phyloP scores from a whole-genome alignment of 2,888 invertebrate genomes.

The Papilio demoleus region DNA sequence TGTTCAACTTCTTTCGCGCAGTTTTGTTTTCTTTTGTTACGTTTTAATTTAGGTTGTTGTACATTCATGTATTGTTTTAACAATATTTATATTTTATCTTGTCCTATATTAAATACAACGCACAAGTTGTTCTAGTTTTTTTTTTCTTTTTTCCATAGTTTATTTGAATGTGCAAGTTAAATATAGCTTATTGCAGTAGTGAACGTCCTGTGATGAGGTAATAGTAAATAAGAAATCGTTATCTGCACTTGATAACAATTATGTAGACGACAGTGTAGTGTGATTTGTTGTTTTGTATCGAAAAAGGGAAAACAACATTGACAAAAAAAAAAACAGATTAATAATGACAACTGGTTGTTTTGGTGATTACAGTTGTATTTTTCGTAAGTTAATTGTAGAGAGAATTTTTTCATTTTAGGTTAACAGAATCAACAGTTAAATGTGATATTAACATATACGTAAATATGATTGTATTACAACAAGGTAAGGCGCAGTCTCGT shows the following conservation, averaged over 20 bases:
- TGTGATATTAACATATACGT: neutral
- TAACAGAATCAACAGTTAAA: neutral
- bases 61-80: constrained; percentile 40
- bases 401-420: too few species aligned
- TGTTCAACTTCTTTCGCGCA: constrained; percentile 43
- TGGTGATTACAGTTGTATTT: too few species aligned
- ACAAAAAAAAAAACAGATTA: too few species aligned
- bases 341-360: too few species aligned
- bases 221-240: neutral
- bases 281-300: neutral
- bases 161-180: neutral
- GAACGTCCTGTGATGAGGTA: neutral
- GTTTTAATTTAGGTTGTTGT: constrained; percentile 41
- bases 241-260: neutral
- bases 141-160: constrained; percentile 3
- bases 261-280: neutral
- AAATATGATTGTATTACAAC: neutral
- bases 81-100: constrained; percentile 36
- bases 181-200: neutral
- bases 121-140: constrained; percentile 15
- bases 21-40: constrained; percentile 42
- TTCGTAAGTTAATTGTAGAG: too few species aligned
- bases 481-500: neutral
- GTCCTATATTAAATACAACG: constrained; percentile 44
- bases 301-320: neutral